These are phyloP conservation scores for Caenorhabditis sp. DNA, from an alignment of 2,888 invertebrate species.

Conservation along the genomic window DNA sequence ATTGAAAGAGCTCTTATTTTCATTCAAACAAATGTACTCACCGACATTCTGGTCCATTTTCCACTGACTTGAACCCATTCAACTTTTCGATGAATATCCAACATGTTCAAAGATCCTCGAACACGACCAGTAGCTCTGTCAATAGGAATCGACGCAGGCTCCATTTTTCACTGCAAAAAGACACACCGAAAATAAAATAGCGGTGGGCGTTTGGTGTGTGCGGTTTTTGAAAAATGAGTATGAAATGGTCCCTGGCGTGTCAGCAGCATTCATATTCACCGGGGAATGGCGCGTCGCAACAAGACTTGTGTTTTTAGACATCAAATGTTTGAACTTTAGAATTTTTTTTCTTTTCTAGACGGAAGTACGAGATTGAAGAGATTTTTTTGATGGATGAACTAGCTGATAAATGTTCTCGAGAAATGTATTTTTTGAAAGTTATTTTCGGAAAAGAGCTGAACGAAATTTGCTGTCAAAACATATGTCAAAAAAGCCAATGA, in stretches of 20 bases:
- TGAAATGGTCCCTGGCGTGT: background rate
- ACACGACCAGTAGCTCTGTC: conserved; percentile 29
- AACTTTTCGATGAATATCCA: conserved; percentile 44
- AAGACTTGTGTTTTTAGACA: background rate
- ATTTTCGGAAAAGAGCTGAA: too few relatives aligned
- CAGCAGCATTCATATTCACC: background rate
- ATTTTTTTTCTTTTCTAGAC: background rate
- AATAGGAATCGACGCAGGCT: conserved; percentile 10
- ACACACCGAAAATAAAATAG: background rate
- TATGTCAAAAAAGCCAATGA: too few relatives aligned
- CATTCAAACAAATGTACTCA: conserved; percentile 9
- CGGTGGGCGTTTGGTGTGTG: background rate
- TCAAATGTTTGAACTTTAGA: background rate
- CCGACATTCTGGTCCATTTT: conserved; percentile 61
- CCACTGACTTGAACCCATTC: conserved; percentile 63
- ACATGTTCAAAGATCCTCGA: conserved; percentile 40
- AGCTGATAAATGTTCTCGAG: too few relatives aligned
- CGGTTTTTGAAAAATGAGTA: background rate
- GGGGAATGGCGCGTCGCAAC: background rate
- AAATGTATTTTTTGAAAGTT: too few relatives aligned
- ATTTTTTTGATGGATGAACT: background rate
- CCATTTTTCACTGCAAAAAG: background rate
- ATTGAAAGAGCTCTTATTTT: background rate
- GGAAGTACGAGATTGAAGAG: background rate
- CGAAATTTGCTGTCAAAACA: too few relatives aligned